Conservation (phyloP, 2,797 vertebrate genomes). For the Knipowitschia caucasica region DNA sequence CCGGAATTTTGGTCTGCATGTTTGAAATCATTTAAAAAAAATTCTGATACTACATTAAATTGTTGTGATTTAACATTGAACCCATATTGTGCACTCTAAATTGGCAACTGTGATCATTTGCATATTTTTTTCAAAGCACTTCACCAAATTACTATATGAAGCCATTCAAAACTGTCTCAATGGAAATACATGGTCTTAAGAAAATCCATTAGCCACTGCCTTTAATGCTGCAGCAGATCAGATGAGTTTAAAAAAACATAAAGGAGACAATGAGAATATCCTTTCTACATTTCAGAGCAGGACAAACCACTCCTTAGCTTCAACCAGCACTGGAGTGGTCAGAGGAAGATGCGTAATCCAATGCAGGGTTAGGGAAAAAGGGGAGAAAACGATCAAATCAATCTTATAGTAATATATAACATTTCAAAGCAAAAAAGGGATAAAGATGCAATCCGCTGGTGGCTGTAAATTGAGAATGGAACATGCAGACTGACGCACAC, state of each 20-base stretch:
- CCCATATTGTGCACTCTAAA: too few relatives aligned
- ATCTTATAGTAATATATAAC: conserved; percentile 7
- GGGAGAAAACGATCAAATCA: conserved; percentile 3
- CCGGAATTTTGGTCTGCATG: too few relatives aligned
- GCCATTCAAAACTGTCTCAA: neutral
- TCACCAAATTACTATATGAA: too few relatives aligned
- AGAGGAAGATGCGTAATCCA: conserved; percentile 37
- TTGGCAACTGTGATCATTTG: too few relatives aligned
- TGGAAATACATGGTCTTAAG: neutral
- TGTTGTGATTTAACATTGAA: too few relatives aligned
- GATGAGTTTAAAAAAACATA: neutral
- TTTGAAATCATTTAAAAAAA: too few relatives aligned
- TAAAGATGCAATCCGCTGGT: conserved; percentile 48
- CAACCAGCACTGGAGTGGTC: conserved; percentile 27
- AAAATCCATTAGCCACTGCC: too few relatives aligned
- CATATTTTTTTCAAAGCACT: too few relatives aligned
- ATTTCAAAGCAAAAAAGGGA: neutral
- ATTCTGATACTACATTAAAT: too few relatives aligned
- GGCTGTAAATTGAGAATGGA: conserved; percentile 49
- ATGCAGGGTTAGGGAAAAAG: conserved; percentile 30
- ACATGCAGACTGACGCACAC: conserved; percentile 76
- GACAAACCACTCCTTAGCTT: conserved; percentile 33
- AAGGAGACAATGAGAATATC: conserved; percentile 37
- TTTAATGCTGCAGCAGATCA: conserved; percentile 13
- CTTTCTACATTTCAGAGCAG: conserved; percentile 41